Evolutionary conservation across 2,113 vertebrate species (phyloP).

Genomic region (Peromyscus polionotus): DNA sequence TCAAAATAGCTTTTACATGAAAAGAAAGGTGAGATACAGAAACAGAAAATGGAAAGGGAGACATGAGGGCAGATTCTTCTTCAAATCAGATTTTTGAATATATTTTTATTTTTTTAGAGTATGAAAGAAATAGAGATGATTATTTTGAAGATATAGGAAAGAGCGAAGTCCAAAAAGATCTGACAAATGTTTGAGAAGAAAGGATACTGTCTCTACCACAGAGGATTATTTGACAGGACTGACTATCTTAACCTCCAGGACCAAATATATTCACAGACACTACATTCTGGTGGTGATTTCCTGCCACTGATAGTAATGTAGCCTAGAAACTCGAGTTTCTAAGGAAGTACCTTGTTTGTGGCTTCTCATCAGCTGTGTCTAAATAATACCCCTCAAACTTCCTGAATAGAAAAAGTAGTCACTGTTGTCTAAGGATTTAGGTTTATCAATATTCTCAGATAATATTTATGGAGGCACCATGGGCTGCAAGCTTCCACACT

Average conservation of each 20-base stretch:
- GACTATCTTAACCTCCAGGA: not conserved
- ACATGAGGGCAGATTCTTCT: not conserved
- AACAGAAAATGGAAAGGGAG: not conserved
- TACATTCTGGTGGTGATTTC: not conserved
- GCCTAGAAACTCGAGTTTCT: not conserved
- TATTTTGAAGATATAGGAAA: not conserved
- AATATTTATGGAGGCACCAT: conserved; percentile 15
- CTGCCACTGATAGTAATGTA: not conserved
- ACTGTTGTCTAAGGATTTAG: conserved; percentile 17
- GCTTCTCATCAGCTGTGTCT: conserved; percentile 19
- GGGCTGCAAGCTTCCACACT: not conserved
- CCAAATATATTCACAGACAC: not conserved
- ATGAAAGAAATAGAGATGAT: not conserved
- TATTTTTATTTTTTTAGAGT: not conserved
- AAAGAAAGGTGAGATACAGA: not conserved
- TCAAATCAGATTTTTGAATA: not conserved
- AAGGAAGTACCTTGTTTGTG: not conserved
- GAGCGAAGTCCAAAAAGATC: not conserved
- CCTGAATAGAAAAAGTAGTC: conserved; percentile 42
- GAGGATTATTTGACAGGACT: not conserved
- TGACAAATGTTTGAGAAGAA: fast-evolving
- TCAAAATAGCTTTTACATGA: not conserved
- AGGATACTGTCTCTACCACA: not conserved
- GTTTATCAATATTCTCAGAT: conserved; percentile 45
- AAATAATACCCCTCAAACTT: not conserved